Percentiles rank a stretch among this genome's conserved stretches.
Evolutionary conservation across 2,888 invertebrate species (phyloP).

Genomic region (Caenorhabditis sinica): DNA sequence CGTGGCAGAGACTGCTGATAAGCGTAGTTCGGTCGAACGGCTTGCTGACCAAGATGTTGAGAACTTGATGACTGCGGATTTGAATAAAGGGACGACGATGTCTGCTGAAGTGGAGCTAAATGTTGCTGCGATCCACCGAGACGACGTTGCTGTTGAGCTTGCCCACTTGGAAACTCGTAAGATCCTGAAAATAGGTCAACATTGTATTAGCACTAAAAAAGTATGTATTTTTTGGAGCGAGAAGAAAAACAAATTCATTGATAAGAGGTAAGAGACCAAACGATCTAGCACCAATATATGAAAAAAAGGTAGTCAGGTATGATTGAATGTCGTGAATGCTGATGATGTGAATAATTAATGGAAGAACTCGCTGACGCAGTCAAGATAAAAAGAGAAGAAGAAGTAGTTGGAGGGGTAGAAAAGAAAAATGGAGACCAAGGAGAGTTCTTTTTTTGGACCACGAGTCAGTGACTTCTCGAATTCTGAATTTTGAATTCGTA

Average conservation of each 20-base stretch:
- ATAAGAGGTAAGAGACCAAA: slow-evolving; percentile 38
- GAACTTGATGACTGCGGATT: slow-evolving; percentile 45
- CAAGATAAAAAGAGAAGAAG: slow-evolving; percentile 31
- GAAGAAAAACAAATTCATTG: slow-evolving; percentile 3
- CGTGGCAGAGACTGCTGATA: slow-evolving; percentile 54
- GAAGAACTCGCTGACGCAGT: slow-evolving; percentile 53
- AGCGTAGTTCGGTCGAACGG: slow-evolving; percentile 54
- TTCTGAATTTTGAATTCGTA: slow-evolving; percentile 31
- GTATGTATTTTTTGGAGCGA: slow-evolving; percentile 5
- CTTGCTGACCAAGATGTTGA: slow-evolving; percentile 48
- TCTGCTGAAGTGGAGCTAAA: slow-evolving; percentile 50
- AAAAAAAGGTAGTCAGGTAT: background rate
- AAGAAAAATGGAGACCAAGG: background rate
- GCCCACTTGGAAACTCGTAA: slow-evolving; percentile 65
- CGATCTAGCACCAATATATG: slow-evolving; percentile 45
- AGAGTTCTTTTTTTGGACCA: slow-evolving; percentile 39
- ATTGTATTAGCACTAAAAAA: slow-evolving; percentile 15
- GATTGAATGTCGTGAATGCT: slow-evolving; percentile 27
- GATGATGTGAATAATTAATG: slow-evolving; percentile 52
- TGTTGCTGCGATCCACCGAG: slow-evolving; percentile 68
- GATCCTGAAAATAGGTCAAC: slow-evolving; percentile 41
- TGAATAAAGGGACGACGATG: slow-evolving; percentile 53
- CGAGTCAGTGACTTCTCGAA: slow-evolving; percentile 30
- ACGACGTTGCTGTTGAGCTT: slow-evolving; percentile 65
- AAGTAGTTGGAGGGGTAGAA: slow-evolving; percentile 3